These are phyloP conservation scores for Branchipolynoe longqiensis DNA, from an alignment of 2,888 invertebrate species.

Conservation along the genomic window DNA sequence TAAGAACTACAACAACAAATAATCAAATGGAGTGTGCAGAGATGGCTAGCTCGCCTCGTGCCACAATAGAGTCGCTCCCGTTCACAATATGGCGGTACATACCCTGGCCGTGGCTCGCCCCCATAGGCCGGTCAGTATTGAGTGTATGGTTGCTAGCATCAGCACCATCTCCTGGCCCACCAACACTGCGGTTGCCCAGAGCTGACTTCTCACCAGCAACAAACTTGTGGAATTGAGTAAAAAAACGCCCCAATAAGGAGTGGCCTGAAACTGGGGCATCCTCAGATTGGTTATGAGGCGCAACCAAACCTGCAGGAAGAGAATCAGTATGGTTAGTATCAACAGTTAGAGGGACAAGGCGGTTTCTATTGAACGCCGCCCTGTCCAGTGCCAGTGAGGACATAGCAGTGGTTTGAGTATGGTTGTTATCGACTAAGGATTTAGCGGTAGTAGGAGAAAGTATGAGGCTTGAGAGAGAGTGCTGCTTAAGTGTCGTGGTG, in stretches of 20 bases:
- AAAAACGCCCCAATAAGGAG: neutral
- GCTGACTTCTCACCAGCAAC: too few species aligned
- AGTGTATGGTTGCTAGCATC: neutral
- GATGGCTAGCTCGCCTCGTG: too few species aligned
- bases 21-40: too few species aligned
- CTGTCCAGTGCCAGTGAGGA: too few species aligned
- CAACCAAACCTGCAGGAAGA: neutral
- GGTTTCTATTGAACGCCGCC: constrained; percentile 17
- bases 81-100: neutral
- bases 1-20: too few species aligned
- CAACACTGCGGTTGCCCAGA: too few species aligned
- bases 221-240: neutral
- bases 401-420: too few species aligned
- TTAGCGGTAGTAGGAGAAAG: too few species aligned
- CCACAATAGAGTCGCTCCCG: constrained; percentile 26
- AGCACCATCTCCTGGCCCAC: neutral
- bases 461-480: neutral
- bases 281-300: neutral
- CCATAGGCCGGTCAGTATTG: neutral
- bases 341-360: neutral
- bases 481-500: neutral
- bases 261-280: neutral
- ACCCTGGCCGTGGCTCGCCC: neutral
- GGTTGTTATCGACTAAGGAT: too few species aligned
- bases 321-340: neutral